Base-by-base conservation (phyloP, 2,797 vertebrate species). In the Leptoclinus maculatus region DNA sequence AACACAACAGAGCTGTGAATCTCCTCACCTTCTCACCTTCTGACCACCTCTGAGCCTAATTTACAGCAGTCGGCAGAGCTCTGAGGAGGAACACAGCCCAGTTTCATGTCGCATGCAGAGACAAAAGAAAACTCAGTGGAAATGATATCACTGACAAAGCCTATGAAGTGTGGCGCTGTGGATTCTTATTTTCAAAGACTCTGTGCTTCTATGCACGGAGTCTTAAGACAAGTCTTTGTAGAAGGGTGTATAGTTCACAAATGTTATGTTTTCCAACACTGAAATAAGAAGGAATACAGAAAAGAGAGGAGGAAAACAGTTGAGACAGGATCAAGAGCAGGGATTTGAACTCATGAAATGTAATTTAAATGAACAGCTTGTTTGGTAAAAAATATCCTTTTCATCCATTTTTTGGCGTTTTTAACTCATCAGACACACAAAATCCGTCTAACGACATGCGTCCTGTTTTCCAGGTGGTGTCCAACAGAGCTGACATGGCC, bases 401-500 rank as follows among this genome's bases (percentile, higher is more conserved):
- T 16, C 36, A 45, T 34, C 25, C 16, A 39, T 34, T 47, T 34
- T 60, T 0, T 9, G 47, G 5, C 0, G 13, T 47, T 2, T 53
- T 64, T 1, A 1, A 59, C 4, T 66, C 38, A 9, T 38, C 36
- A 38, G 39, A 16, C 2, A 29, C 54, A 27, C 29, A 27, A 21
- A 32, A 47, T 65, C 5, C 0, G 10, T 56, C 59, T 78, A 51
- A 84, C 51, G 45, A 13, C 4, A 9, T 5, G 0, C 27, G 2
- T 65, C 45, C 56, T 65, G 27, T 83, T 60, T 87, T 85, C n/a
- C 89, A 98, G 97, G 97, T 97, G 89, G 96, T 97, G 70, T 96
- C 96, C 84, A 95, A 93, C 88, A 91, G 97, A 25, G 97, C 97
- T 0, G 97, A 98, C 95, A 98, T 98, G 96, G 97, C 97, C 67